Conservation (phyloP, 2,888 invertebrate species). For the Thyatira batis region DNA sequence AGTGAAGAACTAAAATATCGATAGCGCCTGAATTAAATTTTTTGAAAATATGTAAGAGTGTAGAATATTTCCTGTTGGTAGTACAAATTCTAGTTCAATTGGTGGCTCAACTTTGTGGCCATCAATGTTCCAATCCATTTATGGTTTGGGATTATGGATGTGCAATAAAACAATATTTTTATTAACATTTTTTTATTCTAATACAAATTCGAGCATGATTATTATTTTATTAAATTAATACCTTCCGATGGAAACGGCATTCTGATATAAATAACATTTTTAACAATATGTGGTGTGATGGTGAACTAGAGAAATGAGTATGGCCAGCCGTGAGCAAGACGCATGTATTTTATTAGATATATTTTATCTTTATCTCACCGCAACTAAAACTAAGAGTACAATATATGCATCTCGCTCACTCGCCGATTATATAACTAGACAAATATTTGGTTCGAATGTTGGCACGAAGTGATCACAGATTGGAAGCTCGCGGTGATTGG, state of each 20-base stretch:
- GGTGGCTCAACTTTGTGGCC: too few species aligned
- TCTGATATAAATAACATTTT: constrained; percentile 26
- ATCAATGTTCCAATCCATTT: too few species aligned
- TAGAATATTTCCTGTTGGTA: too few species aligned
- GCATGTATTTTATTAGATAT: too few species aligned
- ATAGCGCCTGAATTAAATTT: too few species aligned
- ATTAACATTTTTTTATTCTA: constrained; percentile 56
- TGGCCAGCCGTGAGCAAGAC: constrained; percentile 31
- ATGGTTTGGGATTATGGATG: too few species aligned
- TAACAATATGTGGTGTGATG: constrained; percentile 5
- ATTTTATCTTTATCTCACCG: not conserved
- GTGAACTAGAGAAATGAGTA: constrained; percentile 1
- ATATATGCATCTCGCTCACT: not conserved
- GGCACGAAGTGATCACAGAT: constrained; percentile 38
- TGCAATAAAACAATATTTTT: constrained; percentile 18
- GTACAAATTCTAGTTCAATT: too few species aligned
- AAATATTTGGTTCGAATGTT: constrained; percentile 25
- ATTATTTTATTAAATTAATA: constrained; percentile 27
- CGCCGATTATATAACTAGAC: not conserved
- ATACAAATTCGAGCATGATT: constrained; percentile 48
- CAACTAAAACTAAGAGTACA: constrained; percentile 17
- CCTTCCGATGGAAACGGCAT: constrained; percentile 36
- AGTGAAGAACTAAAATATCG: too few species aligned
- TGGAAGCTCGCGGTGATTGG: constrained; percentile 3
- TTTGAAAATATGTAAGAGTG: too few species aligned